Evolutionary conservation across 2,797 vertebrate genomes (phyloP).

Genomic region (Rousettus madagascariensis): DNA sequence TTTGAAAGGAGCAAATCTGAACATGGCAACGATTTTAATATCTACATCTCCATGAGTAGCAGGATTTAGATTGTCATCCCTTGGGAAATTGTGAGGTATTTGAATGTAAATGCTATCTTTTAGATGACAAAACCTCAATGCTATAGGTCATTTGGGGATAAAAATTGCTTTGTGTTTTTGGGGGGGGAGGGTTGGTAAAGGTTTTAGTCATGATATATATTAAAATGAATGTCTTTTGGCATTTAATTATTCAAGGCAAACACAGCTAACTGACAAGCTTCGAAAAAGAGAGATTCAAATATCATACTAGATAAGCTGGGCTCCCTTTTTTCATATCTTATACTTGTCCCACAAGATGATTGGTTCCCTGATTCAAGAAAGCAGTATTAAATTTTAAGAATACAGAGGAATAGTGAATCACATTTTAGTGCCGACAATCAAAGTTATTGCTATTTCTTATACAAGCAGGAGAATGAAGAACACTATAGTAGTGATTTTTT

Average conservation of each 20-base stretch:
- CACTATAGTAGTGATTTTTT: not conserved
- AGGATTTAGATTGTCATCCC: constrained; percentile 22
- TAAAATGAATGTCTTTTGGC: constrained; percentile 33
- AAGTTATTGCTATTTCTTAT: constrained; percentile 51
- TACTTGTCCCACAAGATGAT: constrained; percentile 34
- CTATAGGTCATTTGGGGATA: not conserved
- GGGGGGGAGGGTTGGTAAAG: not conserved
- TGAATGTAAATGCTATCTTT: constrained; percentile 56
- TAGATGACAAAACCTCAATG: constrained; percentile 20
- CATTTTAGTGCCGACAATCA: constrained; percentile 58
- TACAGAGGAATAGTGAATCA: constrained; percentile 50
- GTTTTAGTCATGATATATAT: constrained; percentile 43
- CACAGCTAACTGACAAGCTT: constrained; percentile 30
- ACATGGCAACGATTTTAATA: constrained; percentile 43
- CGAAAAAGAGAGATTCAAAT: constrained; percentile 27
- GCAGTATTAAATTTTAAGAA: constrained; percentile 62
- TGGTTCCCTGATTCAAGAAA: constrained; percentile 28
- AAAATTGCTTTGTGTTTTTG: constrained; percentile 41
- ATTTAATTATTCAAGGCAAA: constrained; percentile 59
- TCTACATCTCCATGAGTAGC: constrained; percentile 49
- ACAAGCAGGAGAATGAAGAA: constrained; percentile 36
- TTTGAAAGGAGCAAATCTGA: constrained; percentile 68
- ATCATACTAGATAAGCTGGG: not conserved
- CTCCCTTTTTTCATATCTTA: not conserved
- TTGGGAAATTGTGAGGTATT: constrained; percentile 41